Base-by-base conservation (phyloP, 2,113 vertebrate genomes). In the Solea solea region DNA sequence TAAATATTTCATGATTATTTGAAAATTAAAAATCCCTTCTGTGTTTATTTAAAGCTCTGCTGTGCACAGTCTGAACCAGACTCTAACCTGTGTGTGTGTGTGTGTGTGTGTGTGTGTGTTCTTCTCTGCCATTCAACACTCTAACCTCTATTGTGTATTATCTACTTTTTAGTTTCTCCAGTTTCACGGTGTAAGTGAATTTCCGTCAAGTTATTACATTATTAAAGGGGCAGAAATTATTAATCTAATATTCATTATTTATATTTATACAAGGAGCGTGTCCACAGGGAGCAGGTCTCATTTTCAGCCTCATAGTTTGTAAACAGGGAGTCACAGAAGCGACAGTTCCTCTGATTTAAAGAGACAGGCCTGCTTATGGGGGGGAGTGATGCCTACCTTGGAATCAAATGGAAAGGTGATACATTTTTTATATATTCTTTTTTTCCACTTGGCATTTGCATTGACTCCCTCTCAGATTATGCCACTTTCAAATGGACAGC, bases 171-270 rank as follows among this genome's bases (percentile, higher is more conserved):
- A 27, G 69, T 83, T 86, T 81, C 84, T 87, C 83, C 61, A 63
- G 85, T 88, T 91, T 92, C 88, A 74, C 77, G 64, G 81, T 89
- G 84, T 85, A 88, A 91, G 92, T 90, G 89, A 91, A 93, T 92
- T 91, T 41, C 87, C 81, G 75, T 83, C 41, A 58, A 80, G 61
- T 74, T 69, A 58, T 21, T 94, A 83, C 90, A 94, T 94, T 92
- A 94, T 94, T 94, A 75, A 93, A 76, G 58, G 15, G 50, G 62
- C 81, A 86, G 91, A 94, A 93, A 94, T 94, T 88, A 94, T 94
- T 94, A 89, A 94, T 93, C 93, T 87, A 91, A 92, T 93, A 92
- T 93, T 89, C 91, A 94, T 94, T 93, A 94, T 94, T 94, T 93
- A 94, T 91, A 92, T 93, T 93, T 91, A 93, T 92, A 94, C 93